Evolutionary conservation across 2,888 invertebrate genomes (phyloP).

Genomic region (Agrochola lychnidis): DNA sequence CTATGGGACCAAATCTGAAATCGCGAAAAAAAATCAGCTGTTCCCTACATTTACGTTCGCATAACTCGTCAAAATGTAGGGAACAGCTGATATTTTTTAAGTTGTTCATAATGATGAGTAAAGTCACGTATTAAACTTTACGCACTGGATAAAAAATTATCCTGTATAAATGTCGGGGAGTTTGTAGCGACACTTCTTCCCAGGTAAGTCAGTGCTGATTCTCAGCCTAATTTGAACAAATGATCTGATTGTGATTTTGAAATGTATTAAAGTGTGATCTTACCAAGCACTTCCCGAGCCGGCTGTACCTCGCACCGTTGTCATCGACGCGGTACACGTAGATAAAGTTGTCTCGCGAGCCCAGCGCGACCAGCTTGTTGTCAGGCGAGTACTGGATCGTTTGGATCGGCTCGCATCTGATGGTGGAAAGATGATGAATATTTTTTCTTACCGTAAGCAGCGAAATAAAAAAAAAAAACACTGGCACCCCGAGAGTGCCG

Average conservation of each 20-base stretch:
- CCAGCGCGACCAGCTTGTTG: conserved; percentile 95
- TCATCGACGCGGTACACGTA: conserved; percentile 97
- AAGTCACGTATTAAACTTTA: no score
- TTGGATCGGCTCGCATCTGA: conserved; percentile 91
- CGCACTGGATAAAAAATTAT: no score
- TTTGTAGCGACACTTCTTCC: not conserved
- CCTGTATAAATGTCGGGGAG: not conserved
- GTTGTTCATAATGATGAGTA: no score
- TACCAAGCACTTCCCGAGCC: conserved; percentile 96
- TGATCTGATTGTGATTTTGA: not conserved
- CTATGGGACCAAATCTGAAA: no score
- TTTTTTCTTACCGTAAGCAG: no score
- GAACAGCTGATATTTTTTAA: no score
- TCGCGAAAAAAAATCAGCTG: no score
- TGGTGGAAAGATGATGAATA: not conserved
- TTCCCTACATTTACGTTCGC: no score
- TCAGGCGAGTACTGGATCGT: conserved; percentile 95
- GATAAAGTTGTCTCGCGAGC: conserved; percentile 97
- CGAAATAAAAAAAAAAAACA: no score
- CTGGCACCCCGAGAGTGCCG: no score
- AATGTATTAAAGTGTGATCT: conserved; percentile 79
- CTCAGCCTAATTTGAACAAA: not conserved
- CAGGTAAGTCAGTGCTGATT: not conserved
- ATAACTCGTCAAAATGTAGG: no score
- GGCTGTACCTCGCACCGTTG: conserved; percentile 93